These are phyloP conservation scores for Catharus fuscescens DNA, from an alignment of 2,113 vertebrate species.

Conservation along the genomic window DNA sequence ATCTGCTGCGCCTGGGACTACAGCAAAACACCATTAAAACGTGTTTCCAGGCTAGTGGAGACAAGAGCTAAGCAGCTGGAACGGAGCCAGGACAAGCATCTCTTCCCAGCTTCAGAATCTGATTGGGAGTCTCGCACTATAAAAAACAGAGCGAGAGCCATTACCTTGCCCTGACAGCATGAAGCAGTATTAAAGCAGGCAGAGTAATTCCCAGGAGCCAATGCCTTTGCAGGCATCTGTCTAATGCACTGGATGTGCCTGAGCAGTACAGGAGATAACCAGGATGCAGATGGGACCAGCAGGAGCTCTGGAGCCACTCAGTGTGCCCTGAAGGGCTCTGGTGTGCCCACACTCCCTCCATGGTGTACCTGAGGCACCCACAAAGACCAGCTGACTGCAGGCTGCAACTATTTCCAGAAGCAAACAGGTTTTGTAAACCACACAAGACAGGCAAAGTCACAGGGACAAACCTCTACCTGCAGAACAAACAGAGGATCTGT, in stretches of 20 bases:
- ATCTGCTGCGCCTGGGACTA: background rate
- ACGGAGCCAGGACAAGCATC: background rate
- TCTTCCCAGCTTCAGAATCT: conserved; percentile 36
- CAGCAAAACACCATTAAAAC: conserved; percentile 2
- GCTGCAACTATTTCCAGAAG: background rate
- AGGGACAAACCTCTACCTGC: background rate
- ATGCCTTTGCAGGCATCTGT: background rate
- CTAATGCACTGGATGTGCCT: background rate
- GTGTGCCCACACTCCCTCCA: background rate
- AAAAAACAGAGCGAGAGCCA: background rate
- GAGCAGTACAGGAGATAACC: rapidly evolving
- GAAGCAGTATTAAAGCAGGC: conserved; percentile 1
- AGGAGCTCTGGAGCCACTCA: background rate
- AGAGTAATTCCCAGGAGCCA: conserved; percentile 14
- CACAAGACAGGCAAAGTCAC: background rate
- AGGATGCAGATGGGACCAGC: background rate
- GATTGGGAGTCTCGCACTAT: background rate
- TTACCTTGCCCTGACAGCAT: conserved; percentile 19
- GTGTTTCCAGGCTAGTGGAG: conserved; percentile 30
- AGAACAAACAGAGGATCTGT: background rate
- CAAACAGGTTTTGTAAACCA: background rate
- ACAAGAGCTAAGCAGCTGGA: conserved; percentile 50
- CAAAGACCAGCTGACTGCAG: background rate
- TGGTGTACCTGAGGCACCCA: background rate
- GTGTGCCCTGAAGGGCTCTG: background rate